phyloP scores from a whole-genome alignment of 1,140 invertebrate genomes.

The Maniola jurtina region DNA sequence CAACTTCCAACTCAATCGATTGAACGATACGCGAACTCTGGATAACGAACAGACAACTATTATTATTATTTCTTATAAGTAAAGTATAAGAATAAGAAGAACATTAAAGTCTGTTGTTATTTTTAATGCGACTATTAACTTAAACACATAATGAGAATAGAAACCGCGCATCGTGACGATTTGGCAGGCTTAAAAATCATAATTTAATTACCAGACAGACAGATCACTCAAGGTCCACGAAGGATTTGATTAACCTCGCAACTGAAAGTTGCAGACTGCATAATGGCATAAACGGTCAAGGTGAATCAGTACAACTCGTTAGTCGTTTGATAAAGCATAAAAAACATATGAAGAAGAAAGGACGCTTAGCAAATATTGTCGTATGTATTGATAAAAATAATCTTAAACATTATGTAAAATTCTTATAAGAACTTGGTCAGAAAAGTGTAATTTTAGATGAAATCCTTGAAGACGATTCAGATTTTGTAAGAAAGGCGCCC shows the following conservation, averaged over 20 bases:
- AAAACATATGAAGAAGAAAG: background rate
- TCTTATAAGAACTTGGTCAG: background rate
- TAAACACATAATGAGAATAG: background rate
- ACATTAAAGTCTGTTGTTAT: too few relatives aligned
- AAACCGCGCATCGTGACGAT: background rate
- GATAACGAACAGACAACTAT: too few relatives aligned
- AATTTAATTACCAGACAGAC: slow-evolving; percentile 1
- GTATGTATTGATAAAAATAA: background rate
- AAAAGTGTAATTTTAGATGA: background rate
- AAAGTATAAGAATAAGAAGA: too few relatives aligned
- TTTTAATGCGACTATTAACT: too few relatives aligned
- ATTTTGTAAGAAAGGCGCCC: slow-evolving; percentile 63
- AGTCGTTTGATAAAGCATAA: slow-evolving; percentile 7
- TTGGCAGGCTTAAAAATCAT: slow-evolving; percentile 1
- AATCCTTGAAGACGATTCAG: slow-evolving; percentile 18
- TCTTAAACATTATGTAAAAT: slow-evolving; percentile 1
- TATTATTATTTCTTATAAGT: too few relatives aligned
- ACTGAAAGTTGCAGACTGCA: slow-evolving; percentile 62
- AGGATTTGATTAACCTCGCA: slow-evolving; percentile 51
- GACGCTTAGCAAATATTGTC: background rate
- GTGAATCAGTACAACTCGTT: slow-evolving; percentile 44
- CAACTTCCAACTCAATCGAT: too few relatives aligned
- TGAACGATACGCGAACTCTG: too few relatives aligned
- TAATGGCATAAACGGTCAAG: slow-evolving; percentile 62
- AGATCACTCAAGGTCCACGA: slow-evolving; percentile 16